These are phyloP conservation scores for Stegophylla sp. DNA, from an alignment of 2,888 invertebrate genomes.

Conservation along the genomic window DNA sequence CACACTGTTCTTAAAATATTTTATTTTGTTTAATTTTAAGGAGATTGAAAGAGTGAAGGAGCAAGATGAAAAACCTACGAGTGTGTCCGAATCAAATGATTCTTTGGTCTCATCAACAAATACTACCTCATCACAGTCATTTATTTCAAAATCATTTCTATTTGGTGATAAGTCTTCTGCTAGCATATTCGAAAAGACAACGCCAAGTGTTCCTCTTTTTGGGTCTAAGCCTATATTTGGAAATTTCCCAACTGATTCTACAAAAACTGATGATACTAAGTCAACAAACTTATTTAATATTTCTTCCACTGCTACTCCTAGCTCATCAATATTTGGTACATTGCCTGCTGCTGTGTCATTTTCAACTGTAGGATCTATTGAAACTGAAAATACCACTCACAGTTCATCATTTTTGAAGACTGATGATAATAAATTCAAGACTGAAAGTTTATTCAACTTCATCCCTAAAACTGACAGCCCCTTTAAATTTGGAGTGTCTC, in stretches of 20 bases:
- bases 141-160: constrained; percentile 52
- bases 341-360: constrained; percentile 35
- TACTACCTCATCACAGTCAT: constrained; percentile 57
- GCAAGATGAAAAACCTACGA: constrained; percentile 12
- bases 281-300: constrained; percentile 62
- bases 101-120: constrained; percentile 43
- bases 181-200: constrained; percentile 32
- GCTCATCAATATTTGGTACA: constrained; percentile 40
- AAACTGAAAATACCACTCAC: constrained; percentile 23
- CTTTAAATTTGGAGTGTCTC: constrained; percentile 32
- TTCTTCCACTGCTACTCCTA: constrained; percentile 56
- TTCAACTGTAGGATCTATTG: constrained; percentile 15
- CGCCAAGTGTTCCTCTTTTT: constrained; percentile 4
- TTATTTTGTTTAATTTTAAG: constrained; percentile 10
- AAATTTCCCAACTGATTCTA: constrained; percentile 62
- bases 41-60: constrained; percentile 36
- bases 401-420: constrained; percentile 31
- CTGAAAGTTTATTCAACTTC: constrained; percentile 37
- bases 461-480: constrained; percentile 36
- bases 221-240: constrained; percentile 41
- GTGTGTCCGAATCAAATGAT: constrained; percentile 24
- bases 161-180: constrained; percentile 60
- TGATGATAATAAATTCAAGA: constrained; percentile 45
- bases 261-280: constrained; percentile 60
- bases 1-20: not conserved